Evolutionary conservation across 1,140 invertebrate species (phyloP).

Genomic region (Drosophila neocordata): DNA sequence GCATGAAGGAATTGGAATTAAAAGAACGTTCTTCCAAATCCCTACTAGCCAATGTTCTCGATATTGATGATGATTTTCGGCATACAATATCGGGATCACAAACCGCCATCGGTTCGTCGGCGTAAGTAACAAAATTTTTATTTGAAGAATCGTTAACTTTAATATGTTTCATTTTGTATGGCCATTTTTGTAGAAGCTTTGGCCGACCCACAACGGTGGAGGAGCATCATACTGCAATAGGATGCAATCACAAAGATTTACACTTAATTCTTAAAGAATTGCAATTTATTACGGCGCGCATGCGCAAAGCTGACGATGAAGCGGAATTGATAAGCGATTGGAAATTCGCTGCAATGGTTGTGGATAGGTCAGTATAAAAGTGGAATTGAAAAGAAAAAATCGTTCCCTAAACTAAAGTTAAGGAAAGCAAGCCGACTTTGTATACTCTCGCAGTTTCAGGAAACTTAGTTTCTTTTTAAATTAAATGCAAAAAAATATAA

Average conservation of each 20-base stretch:
- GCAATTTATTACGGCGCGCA: slow-evolving; percentile 95
- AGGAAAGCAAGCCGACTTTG: neutral
- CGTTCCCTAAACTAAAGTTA: neutral
- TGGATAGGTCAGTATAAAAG: slow-evolving; percentile 89
- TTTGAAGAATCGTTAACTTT: neutral
- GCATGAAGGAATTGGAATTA: slow-evolving; percentile 95
- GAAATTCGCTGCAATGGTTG: slow-evolving; percentile 99
- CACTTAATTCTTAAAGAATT: slow-evolving; percentile 95
- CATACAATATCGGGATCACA: slow-evolving; percentile 84
- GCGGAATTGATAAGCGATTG: slow-evolving; percentile 97
- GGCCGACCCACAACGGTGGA: slow-evolving; percentile 86
- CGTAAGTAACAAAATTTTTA: slow-evolving; percentile 57
- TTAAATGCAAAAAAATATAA: no score
- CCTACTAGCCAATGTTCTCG: slow-evolving; percentile 95
- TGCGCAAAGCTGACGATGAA: slow-evolving; percentile 95
- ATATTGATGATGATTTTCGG: slow-evolving; percentile 97
- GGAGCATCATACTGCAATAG: slow-evolving; percentile 85
- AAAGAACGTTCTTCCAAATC: slow-evolving; percentile 96
- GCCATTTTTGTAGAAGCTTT: slow-evolving; percentile 82
- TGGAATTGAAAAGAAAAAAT: neutral
- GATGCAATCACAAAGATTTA: slow-evolving; percentile 87
- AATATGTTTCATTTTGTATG: neutral
- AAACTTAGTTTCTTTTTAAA: no score
- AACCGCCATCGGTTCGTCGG: slow-evolving; percentile 84
- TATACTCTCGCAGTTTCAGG: no score